A percentile compares a stretch with the other conserved stretches of the same genome.
phyloP scores from a whole-genome alignment of 1,140 invertebrate species.

The Helicoverpa zea region DNA sequence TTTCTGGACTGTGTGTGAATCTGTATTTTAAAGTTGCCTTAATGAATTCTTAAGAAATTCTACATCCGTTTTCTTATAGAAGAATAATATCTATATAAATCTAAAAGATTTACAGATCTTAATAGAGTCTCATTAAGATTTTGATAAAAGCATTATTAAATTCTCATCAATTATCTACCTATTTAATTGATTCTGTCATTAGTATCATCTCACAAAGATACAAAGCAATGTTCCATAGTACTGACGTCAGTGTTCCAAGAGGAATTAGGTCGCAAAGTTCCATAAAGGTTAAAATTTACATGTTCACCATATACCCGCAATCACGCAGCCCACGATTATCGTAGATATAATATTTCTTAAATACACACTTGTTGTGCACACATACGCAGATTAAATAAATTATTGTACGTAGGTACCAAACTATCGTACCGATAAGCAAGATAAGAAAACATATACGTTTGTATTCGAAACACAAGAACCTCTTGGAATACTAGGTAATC shows the following conservation, averaged over 20 bases:
- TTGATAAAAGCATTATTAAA: no score
- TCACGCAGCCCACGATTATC: conserved; percentile 7
- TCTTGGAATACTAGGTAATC: conserved; percentile 22
- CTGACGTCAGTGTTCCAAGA: not conserved
- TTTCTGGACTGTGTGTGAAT: conserved; percentile 3
- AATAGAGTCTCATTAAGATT: no score
- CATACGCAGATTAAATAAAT: conserved; percentile 29
- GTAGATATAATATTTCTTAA: conserved; percentile 30
- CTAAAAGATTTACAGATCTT: no score
- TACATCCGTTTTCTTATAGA: conserved; percentile 8
- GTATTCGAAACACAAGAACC: conserved; percentile 4
- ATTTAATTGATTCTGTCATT: not conserved
- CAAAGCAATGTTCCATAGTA: not conserved
- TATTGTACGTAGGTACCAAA: conserved; percentile 20
- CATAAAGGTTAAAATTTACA: conserved; percentile 15
- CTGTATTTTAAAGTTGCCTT: not conserved
- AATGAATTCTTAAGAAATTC: not conserved
- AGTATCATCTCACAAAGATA: not conserved
- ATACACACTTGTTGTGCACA: conserved; percentile 24
- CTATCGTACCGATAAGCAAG: conserved; percentile 34
- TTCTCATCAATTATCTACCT: no score
- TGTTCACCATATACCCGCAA: conserved; percentile 13
- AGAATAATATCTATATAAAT: not conserved
- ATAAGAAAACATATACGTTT: conserved; percentile 16
- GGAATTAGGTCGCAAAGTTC: conserved; percentile 4